Base-by-base conservation (phyloP, 1,140 invertebrate genomes). In the Uloborus diversus region DNA sequence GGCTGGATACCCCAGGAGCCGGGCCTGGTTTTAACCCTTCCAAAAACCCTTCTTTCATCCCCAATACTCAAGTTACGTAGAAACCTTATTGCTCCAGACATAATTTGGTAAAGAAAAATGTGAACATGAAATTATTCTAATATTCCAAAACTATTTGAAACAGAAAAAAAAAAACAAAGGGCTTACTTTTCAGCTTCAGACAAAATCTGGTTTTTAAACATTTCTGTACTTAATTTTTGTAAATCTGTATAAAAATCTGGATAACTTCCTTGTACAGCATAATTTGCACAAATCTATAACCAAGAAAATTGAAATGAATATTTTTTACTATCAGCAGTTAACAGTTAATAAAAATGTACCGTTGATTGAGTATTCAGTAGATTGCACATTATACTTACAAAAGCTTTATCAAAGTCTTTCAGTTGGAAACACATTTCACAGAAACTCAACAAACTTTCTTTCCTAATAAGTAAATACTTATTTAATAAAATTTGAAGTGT, bases 201-300 rank as follows among this genome's bases (percentile, higher is more conserved):
- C 13, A 73, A n/a, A 20, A 42, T 73, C 28, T 28, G 23, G 9
- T 61, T 20, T 23, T 61, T 25, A 59, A 70, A 56, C 68, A 70
- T 56, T 37, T 23, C 53, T 27, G 25, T 27, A 4, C 23, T 37
- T 30, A 59, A 35, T 23, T 61, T 73, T 42, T 17, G 17, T 1
- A 61, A 27, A 61, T 73, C 69, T 30, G 42, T 35, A 33, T 23
- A 14, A n/a, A 73, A 73, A 32, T 73, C 27, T 3, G 69, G 69
- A 47, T 61, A 61, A 14, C 5, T 20, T 20, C 25, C n/a, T 3
- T 61, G 59, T 1, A 61, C 69, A 9, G 69, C 69, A 73, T 73
- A 73, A 30, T 73, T 73, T 9, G 61, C 32, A 23, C 56, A 59
- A n/a, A 7, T 42, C 69, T 73, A 32, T 25, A 73, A 73, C 42